phyloP scores from a whole-genome alignment of 2,797 vertebrate species.

The Ficedula albicollis region DNA sequence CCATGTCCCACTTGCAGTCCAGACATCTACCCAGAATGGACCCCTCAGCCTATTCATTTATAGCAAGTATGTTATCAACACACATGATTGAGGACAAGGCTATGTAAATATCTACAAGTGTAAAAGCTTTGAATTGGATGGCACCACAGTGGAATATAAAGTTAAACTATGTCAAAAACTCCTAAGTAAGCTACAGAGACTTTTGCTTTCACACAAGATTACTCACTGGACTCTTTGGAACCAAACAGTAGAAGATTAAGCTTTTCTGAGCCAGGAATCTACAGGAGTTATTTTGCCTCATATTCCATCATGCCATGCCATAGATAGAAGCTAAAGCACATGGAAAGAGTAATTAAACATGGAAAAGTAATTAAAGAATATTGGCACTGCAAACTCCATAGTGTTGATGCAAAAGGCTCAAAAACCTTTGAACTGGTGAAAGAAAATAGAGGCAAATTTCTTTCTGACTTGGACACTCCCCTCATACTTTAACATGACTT shows the following conservation, averaged over 20 bases:
- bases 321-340: not conserved
- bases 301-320: not conserved
- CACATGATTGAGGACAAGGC: not conserved
- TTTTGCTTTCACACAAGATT: not conserved
- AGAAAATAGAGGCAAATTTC: not conserved
- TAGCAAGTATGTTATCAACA: not conserved
- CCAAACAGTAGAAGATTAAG: not conserved
- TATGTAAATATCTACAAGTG: not conserved
- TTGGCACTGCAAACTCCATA: not conserved
- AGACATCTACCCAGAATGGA: not conserved
- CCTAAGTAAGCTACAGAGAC: not conserved
- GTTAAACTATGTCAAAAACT: not conserved
- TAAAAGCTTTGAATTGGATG: not conserved
- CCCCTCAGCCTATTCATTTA: fast-evolving
- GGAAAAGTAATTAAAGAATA: not conserved
- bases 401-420: not conserved
- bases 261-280: not conserved
- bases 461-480: not conserved
- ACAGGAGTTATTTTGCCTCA: not conserved
- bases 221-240: not conserved
- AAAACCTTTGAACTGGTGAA: not conserved
- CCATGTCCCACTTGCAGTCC: not conserved
- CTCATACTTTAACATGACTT: not conserved
- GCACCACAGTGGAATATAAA: not conserved
- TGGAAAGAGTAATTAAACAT: not conserved